Evolutionary conservation across 2,888 invertebrate species (phyloP), one percentile per base, ranked within the genome.

Genomic region (Trichopria drosophilae): DNA sequence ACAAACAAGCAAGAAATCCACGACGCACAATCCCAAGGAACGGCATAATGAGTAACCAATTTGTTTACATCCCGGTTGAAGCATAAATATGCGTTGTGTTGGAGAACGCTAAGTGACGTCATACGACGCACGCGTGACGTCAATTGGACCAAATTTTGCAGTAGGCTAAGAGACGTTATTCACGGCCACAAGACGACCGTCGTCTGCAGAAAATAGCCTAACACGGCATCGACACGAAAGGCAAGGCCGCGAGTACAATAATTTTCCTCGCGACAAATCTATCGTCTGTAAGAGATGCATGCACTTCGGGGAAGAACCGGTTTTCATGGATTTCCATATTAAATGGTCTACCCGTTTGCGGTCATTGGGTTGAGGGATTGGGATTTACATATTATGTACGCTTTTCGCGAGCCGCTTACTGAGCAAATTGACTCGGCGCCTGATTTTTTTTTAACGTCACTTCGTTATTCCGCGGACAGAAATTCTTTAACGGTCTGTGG

Each of bases 311-410:
- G 41, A 44, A 51, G 55, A 63, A 65, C 65, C 64, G 62, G 65
- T 64, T 64, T 55, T 53, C 40, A 41, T 28, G 54, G 60, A 66
- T 66, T 66, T 63, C 62, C 66, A 64, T 66, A 66, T 65, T 64
- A 66, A 66, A 66, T 61, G 65, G 62, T 61, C 62, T 62, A 60
- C 54, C 53, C 58, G 57, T 58, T 64, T 57, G 66, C 60, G 64
- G 63, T 65, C 63, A 65, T 64, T 62, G 60, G 58, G 60, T 57
- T 58, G 64, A 59, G 56, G 54, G 56, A 60, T 58, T 39, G 31
- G 28, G 40, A 53, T 59, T 57, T 55, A 46, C 44, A 49, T 45
- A 39, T 29, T 15, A 22, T 36, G 34, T 34, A n/a, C 35, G 18
- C n/a, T 10, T 16, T 35, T 19, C 6, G 18, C n/a, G 10, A 6